These are phyloP conservation scores for Polia nebulosa DNA, from an alignment of 2,888 invertebrate species.

Conservation along the genomic window DNA sequence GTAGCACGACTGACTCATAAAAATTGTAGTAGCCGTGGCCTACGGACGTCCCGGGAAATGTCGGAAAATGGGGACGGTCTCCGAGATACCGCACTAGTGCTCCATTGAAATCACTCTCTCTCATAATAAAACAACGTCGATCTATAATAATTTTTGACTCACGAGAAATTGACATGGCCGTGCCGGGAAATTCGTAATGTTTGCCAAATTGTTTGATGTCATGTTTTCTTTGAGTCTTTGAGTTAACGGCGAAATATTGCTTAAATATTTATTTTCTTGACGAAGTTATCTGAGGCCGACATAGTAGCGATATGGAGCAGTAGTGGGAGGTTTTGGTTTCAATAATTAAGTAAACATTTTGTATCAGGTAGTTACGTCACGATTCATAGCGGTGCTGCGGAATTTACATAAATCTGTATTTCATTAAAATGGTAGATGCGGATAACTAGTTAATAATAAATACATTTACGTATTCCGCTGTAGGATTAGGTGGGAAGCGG, in stretches of 20 bases:
- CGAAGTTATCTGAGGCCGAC: conserved; percentile 15
- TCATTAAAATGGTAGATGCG: conserved; percentile 61
- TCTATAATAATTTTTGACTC: conserved; percentile 50
- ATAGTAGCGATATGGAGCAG: conserved; percentile 12
- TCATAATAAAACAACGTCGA: conserved; percentile 48
- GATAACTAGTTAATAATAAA: conserved; percentile 65
- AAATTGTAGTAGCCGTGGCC: conserved; percentile 80
- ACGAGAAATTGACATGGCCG: conserved; percentile 38
- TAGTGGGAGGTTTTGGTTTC: conserved; percentile 33
- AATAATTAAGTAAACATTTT: conserved; percentile 63
- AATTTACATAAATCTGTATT: conserved; percentile 67
- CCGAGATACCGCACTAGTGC: conserved; percentile 54
- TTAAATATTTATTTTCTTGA: conserved; percentile 54
- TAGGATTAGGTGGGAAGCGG: conserved; percentile 51
- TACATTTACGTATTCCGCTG: conserved; percentile 60
- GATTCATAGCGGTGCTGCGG: conserved; percentile 56
- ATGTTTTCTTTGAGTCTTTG: conserved; percentile 49
- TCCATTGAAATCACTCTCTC: conserved; percentile 57
- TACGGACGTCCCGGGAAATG: conserved; percentile 73
- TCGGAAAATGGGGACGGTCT: conserved; percentile 72
- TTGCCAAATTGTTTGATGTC: conserved; percentile 34
- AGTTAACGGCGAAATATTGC: conserved; percentile 38
- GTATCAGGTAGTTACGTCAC: conserved; percentile 56
- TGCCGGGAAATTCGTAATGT: conserved; percentile 32
- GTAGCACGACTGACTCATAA: conserved; percentile 81